Evolutionary conservation across 2,888 invertebrate genomes (phyloP), one percentile per base, ranked within the genome.

Genomic region (Liodrosophila aerea): DNA sequence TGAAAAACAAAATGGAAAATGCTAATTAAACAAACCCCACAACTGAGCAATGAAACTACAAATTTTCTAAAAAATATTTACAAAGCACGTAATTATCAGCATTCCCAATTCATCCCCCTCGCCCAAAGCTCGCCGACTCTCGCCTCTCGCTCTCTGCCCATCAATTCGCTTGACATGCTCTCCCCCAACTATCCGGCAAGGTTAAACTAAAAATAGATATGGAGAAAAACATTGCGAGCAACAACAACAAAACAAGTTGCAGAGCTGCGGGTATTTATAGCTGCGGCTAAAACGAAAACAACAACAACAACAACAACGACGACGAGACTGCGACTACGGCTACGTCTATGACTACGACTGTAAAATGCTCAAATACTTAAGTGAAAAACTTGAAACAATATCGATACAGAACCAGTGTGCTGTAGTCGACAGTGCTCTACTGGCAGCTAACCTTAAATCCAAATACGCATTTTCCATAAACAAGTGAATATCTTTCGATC

Each of bases 171-270:
- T 53, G 53, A 52, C 56, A 52, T 45, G 62, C 56, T 65, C 45
- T 65, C 41, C 22, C 45, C 56, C 69, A 57, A 67, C 68, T 68
- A 68, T 50, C 52, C 56, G n/a, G 16, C 73, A 73, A 73, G 73
- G 77, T 78, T 85, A 77, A 65, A 54, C 85, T 78, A 78, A 60
- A 78, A 78, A 78, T 78, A 78, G 78, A 67, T 81, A 82, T 84
- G 85, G 77, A 78, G 75, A 77, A 78, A 65, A 77, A 65, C 85
- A 76, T 69, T 63, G 64, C 40, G 47, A 62, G 49, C 53, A 54
- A 52, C 72, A 58, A 39, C 31, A 66, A 30, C 31, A 58, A 41
- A 65, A 52, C 82, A 58, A 77, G 71, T 74, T 82, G 75, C 63
- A 66, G 80, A 71, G 57, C 69, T 56, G 41, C 52, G 56, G 36